Base-by-base conservation (phyloP, 1,140 invertebrate genomes). In the Drosophila willistoni region DNA sequence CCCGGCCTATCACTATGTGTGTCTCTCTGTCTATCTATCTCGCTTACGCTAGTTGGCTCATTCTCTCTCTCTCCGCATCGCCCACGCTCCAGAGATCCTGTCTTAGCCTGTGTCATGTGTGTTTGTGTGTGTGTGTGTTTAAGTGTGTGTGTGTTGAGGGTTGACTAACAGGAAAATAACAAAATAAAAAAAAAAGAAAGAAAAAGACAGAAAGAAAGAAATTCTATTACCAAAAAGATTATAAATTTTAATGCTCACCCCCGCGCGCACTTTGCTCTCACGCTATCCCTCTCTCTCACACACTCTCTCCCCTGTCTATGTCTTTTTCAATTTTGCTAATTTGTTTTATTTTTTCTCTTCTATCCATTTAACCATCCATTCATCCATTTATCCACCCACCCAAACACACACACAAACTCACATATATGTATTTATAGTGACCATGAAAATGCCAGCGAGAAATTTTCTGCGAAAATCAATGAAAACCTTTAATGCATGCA, bases 381-480 rank as follows among this genome's bases (percentile, higher is more conserved):
- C 44, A 60, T 51, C 25, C 51, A 10, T 25, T n/a, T n/a, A 22
- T 22, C 29, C 17, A 25, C 29, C 14, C 57, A 34, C 14, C 7
- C 22, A 41, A 44, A 64, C 63, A 64, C 64, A 73, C 64, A 73
- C 64, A 68, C 39, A 76, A 19, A 64, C 66, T 6, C 29, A 29
- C 29, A 29, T 7, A 29, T 7, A 6, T 7, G 6, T 29, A 65
- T 33, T 59, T 41, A 73, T 66, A 73, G 69, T 86, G 83, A 86
- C 83, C 83, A 86, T 87, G 83, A 87, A 86, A 86, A 83, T 79
- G 83, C 69, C 79, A 87, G 70, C 76, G 83, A 87, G 84, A 83
- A 87, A 87, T 83, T 86, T 56, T 34, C 56, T 59, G 72, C 83
- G 69, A 86, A 86, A 86, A 86, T 86, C 83, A 86, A 86, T 86